Conservation (phyloP, 2,888 invertebrate species). For the Eristalis tenax region DNA sequence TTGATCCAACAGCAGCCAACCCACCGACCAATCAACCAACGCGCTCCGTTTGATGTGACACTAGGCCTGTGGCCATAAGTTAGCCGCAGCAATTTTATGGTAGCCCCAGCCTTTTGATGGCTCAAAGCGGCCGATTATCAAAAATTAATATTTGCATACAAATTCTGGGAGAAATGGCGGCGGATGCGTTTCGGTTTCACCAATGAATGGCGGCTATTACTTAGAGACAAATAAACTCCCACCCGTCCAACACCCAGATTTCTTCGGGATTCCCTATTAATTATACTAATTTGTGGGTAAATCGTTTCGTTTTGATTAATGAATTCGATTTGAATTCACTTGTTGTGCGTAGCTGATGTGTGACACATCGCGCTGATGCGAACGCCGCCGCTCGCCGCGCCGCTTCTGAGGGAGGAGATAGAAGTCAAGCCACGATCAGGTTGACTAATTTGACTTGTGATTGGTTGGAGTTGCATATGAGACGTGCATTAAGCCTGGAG, state of each 20-base stretch:
- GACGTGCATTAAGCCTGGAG: conserved; percentile 11
- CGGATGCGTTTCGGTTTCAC: conserved; percentile 45
- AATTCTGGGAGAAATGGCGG: conserved; percentile 24
- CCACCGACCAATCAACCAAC: conserved; percentile 41
- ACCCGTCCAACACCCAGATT: conserved; percentile 46
- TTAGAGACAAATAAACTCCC: conserved; percentile 53
- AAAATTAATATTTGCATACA: conserved; percentile 55
- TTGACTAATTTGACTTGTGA: conserved; percentile 41
- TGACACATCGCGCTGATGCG: not conserved
- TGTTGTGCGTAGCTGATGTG: not conserved
- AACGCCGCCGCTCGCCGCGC: too few relatives aligned
- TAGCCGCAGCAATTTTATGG: conserved; percentile 46
- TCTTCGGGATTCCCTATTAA: conserved; percentile 54
- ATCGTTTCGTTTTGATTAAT: conserved; percentile 48
- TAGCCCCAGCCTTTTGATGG: conserved; percentile 24
- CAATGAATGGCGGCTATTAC: conserved; percentile 41
- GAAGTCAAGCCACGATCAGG: not conserved
- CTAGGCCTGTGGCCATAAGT: conserved; percentile 49
- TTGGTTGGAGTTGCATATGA: conserved; percentile 13
- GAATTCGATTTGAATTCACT: conserved; percentile 28
- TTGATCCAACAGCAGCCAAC: conserved; percentile 25
- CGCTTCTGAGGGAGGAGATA: conserved; percentile 1
- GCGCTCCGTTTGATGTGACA: conserved; percentile 49
- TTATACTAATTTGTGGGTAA: conserved; percentile 61
- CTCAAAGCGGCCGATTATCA: conserved; percentile 46